Evolutionary conservation across 2,797 vertebrate species (phyloP).

Genomic region (Petrocephalus sullivani): DNA sequence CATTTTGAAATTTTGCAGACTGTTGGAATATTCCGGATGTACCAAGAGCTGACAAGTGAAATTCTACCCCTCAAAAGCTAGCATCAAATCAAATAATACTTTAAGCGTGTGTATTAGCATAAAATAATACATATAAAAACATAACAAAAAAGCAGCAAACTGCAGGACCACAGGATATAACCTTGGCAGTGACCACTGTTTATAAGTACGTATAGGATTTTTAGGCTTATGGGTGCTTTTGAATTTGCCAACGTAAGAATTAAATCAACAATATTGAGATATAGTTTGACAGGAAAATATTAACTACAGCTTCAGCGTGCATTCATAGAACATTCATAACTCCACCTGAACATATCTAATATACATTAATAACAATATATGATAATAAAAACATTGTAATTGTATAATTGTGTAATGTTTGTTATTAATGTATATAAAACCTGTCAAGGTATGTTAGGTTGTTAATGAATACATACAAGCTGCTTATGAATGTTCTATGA

Average conservation of each 20-base stretch:
- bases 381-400: neutral
- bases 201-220: neutral
- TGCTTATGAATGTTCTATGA: neutral
- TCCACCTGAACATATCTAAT: neutral
- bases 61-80: neutral
- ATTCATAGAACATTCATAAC: neutral
- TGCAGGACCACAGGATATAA: neutral
- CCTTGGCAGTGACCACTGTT: neutral
- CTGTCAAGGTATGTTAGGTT: too few relatives aligned
- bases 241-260: neutral
- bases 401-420: neutral
- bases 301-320: neutral
- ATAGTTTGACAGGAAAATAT: neutral
- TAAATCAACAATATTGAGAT: neutral
- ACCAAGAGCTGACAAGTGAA: neutral
- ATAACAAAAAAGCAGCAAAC: neutral
- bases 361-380: neutral
- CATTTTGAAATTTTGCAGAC: conserved; percentile 20
- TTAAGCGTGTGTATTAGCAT: neutral
- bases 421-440: too few relatives aligned
- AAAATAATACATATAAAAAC: neutral
- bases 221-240: neutral
- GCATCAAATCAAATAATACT: neutral
- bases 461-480: too few relatives aligned
- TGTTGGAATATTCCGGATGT: neutral